Base-by-base conservation (phyloP, 1,140 invertebrate species). In the Eumaeus atala region DNA sequence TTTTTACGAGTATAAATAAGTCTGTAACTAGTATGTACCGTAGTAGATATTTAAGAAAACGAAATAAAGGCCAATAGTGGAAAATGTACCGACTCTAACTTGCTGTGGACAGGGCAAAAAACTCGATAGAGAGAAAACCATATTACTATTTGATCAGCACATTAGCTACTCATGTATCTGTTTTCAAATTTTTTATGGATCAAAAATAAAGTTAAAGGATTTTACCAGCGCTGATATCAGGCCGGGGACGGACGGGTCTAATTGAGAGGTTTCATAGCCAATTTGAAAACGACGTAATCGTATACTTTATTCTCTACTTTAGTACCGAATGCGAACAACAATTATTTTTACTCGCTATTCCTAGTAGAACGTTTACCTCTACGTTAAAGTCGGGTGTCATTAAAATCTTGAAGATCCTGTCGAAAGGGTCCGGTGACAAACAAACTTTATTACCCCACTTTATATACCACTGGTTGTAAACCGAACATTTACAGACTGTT, bases 321-420 rank as follows among this genome's bases (percentile, higher is more conserved):
- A 66, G 70, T 71, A 62, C 64, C 70, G 66, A 76, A 74, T 56
- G 62, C 54, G 56, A 72, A 72, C 68, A 74, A 72, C 75, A 77
- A 77, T 81, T 73, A 63, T 59, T 69, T 72, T 81, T 72, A 77
- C 65, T 74, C 59, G 64, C 65, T 67, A 66, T 66, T 62, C 63
- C 40, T 44, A 44, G 9, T 44, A 44, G 16, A 14, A 44, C 40
- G 33, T 50, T 42, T 52, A 40, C 37, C 21, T 40, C 40, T 52
- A 42, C 36, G 50, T 33, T 21, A 28, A 44, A 42, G 10, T 42
- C 49, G 47, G n/a, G 36, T 49, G 44, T 58, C 50, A 49, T 53
- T 56, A 58, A 14, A 17, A 38, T 38, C 36, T 51, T 38, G 48
- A 38, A 54, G 12, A 48, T 50, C 38, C 28, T 52, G 44, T 61